Evolutionary conservation across 2,797 vertebrate genomes (phyloP), one percentile per base, ranked within the genome.

Genomic region (Etheostoma perlongum): DNA sequence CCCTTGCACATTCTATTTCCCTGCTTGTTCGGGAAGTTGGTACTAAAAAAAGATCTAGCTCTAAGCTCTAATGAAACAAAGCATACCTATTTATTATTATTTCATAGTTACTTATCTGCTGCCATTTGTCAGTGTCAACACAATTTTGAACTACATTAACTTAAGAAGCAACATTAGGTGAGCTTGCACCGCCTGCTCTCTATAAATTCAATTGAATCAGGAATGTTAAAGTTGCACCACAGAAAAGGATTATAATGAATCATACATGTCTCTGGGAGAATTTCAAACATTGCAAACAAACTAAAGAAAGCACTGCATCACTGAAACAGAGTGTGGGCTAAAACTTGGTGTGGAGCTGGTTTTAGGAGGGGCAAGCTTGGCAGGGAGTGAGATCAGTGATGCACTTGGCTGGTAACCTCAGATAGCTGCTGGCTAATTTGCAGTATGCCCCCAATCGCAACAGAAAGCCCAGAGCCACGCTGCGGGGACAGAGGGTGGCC

Each of bases 351-450:
- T 52, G 8, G 27, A 68, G 46, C 53, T 27, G 82, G 73, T 74
- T 86, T 47, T 47, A 83, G 62, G 72, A 61, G 70, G 71, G 75
- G 60, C 66, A 67, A 64, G 76, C 71, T 85, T 91, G 87, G 84
- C 74, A 61, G 77, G 81, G 86, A 83, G 81, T n/a, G 76, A 80
- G 90, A 89, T 91, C 89, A 88, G 79, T 58, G 74, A 68, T 84
- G 89, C 83, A 81, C 76, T 85, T 75, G 89, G 87, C 89, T 84
- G 94, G 88, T 92, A 94, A 93, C 91, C 91, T 87, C 85, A 82
- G 92, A 93, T 91, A 91, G 92, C 85, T 79, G 79, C 85, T 75
- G 90, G 89, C 92, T 94, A 92, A 94, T 95, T 94, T 94, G 89
- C 91, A 81, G 86, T 70, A 83, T 79, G 79, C 91, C 89, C 82